Conservation (phyloP, 2,888 invertebrate species). For the Hemithea aestivaria region DNA sequence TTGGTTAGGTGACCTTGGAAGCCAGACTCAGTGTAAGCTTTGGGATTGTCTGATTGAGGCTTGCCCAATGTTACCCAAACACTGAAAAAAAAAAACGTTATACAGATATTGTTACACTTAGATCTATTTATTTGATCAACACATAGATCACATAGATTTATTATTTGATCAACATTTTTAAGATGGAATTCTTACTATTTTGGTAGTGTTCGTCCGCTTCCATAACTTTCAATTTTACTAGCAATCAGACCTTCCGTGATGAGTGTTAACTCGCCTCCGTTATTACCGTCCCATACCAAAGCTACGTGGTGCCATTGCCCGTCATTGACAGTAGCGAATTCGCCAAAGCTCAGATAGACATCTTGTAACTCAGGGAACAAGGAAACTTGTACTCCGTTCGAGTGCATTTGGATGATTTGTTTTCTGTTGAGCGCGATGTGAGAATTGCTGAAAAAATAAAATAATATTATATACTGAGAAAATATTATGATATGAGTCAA, state of each 20-base stretch:
- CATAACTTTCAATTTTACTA: conserved; percentile 94
- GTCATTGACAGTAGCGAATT: conserved; percentile 95
- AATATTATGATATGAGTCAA: too few relatives aligned
- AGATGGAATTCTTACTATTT: conserved; percentile 82
- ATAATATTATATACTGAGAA: conserved; percentile 3
- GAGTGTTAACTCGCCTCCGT: conserved; percentile 91
- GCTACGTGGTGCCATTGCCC: conserved; percentile 98
- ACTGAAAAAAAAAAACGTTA: conserved; percentile 72
- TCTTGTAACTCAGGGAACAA: conserved; percentile 93
- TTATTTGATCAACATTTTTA: too few relatives aligned
- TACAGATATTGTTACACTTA: too few relatives aligned
- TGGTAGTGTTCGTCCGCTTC: conserved; percentile 88
- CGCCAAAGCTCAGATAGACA: conserved; percentile 93
- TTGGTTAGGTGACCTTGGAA: conserved; percentile 97
- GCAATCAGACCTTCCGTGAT: conserved; percentile 98
- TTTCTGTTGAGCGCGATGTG: conserved; percentile 88
- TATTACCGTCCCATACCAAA: conserved; percentile 94
- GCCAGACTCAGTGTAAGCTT: conserved; percentile 91
- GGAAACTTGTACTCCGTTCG: conserved; percentile 94
- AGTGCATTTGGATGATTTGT: conserved; percentile 93
- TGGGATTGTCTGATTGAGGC: conserved; percentile 89
- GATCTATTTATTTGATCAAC: too few relatives aligned
- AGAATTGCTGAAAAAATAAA: conserved; percentile 80
- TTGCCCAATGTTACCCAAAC: conserved; percentile 96
- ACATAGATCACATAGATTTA: too few relatives aligned